These are phyloP conservation scores for Tricholaema leucomelas DNA, from an alignment of 2,113 vertebrate species.

Conservation along the genomic window DNA sequence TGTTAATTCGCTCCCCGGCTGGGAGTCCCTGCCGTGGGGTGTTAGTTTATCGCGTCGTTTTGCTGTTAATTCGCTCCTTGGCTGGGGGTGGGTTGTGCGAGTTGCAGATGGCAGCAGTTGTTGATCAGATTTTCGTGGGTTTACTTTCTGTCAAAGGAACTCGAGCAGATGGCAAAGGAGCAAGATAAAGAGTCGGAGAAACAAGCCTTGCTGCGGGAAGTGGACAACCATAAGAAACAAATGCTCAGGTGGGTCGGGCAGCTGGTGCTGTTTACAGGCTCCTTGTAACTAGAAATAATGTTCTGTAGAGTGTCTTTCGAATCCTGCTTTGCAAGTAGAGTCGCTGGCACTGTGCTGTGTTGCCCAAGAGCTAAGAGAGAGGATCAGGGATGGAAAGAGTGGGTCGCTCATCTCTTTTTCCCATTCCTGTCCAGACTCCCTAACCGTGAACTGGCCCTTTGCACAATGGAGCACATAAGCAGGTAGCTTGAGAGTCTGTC, in stretches of 20 bases:
- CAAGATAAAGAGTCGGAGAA: constrained; percentile 95
- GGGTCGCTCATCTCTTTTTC: neutral
- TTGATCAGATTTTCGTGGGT: neutral
- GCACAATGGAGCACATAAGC: neutral
- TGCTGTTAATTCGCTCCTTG: fast-evolving
- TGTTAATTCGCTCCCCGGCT: fast-evolving
- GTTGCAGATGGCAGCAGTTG: neutral
- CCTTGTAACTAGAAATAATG: fast-evolving
- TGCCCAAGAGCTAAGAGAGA: neutral
- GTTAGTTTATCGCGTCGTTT: fast-evolving
- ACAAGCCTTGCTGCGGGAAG: constrained; percentile 81
- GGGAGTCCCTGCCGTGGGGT: too few relatives aligned
- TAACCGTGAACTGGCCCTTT: neutral
- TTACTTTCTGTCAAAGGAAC: constrained; percentile 76
- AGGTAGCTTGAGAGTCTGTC: neutral
- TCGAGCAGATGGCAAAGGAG: constrained; percentile 92
- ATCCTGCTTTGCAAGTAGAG: fast-evolving
- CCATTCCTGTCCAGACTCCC: neutral
- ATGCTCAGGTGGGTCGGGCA: constrained; percentile 87
- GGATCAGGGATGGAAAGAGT: neutral
- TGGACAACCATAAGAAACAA: constrained; percentile 92
- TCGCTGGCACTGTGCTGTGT: neutral
- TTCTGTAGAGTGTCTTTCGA: fast-evolving
- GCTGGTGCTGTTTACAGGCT: neutral
- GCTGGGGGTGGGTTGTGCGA: neutral